phyloP scores from a whole-genome alignment of 2,797 vertebrate genomes.

The Enoplosus armatus region DNA sequence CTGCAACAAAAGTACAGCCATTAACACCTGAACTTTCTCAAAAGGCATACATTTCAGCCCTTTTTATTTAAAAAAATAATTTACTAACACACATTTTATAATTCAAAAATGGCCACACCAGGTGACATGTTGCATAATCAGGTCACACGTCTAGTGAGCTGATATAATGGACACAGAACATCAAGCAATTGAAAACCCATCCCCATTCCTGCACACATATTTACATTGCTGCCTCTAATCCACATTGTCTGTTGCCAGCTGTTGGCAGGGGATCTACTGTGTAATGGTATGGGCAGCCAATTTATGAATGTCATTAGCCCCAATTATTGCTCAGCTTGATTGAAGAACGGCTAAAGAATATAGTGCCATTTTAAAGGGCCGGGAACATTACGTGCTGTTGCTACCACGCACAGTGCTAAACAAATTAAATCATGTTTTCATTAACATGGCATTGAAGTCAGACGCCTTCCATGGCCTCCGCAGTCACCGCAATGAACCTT shows the following conservation, averaged over 20 bases:
- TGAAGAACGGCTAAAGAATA: constrained; percentile 14
- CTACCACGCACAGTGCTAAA: neutral
- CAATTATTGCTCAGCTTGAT: constrained; percentile 28
- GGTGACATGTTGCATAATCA: neutral
- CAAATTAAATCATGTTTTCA: constrained; percentile 30
- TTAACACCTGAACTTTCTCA: neutral
- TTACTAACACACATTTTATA: neutral
- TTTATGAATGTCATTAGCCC: constrained; percentile 32
- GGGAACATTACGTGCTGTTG: constrained; percentile 6
- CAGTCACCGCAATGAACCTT: neutral
- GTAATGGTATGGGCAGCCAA: constrained; percentile 33
- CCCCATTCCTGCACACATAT: constrained; percentile 6
- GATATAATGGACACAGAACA: neutral
- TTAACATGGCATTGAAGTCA: constrained; percentile 10
- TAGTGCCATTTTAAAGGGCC: constrained; percentile 17
- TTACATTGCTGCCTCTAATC: constrained; percentile 36
- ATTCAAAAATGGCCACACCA: neutral
- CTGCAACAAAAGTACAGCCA: neutral
- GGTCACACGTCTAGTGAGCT: neutral
- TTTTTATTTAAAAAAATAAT: neutral
- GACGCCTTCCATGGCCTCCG: neutral
- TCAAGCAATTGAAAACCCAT: neutral
- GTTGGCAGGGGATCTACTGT: constrained; percentile 33
- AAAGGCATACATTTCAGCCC: neutral
- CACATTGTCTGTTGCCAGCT: constrained; percentile 31